Evolutionary conservation across 2,888 invertebrate genomes (phyloP).

Genomic region (Penaeus monodon): DNA sequence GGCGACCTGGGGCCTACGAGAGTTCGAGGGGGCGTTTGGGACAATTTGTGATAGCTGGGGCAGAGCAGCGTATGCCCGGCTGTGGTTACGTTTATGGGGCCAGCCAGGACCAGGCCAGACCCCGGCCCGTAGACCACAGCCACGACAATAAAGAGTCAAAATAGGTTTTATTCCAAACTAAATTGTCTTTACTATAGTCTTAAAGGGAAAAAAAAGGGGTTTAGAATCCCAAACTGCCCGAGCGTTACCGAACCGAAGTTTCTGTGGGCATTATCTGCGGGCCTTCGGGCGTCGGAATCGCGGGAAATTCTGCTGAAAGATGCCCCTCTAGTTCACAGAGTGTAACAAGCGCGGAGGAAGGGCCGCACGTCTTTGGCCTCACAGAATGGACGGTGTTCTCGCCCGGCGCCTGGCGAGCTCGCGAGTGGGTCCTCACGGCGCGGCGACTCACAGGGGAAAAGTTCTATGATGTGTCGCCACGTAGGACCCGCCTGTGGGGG

Average conservation of each 20-base stretch:
- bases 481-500: background rate
- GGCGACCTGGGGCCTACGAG: background rate
- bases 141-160: slow-evolving; percentile 10
- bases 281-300: no score
- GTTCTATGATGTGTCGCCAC: background rate
- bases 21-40: slow-evolving; percentile 14
- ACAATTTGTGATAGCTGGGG: slow-evolving; percentile 53
- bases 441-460: background rate
- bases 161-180: slow-evolving; percentile 12
- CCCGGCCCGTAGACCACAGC: slow-evolving; percentile 6
- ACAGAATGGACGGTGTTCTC: no score
- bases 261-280: no score
- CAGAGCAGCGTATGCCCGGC: slow-evolving; percentile 32
- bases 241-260: no score
- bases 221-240: background rate
- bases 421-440: background rate
- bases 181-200: background rate
- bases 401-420: no score
- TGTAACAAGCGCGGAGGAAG: no score
- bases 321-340: no score
- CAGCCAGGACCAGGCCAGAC: slow-evolving; percentile 3
- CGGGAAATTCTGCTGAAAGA: no score
- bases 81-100: slow-evolving; percentile 53
- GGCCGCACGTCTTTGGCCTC: no score
- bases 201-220: background rate